Percentiles rank a stretch among this genome's conserved stretches.
Conservation (phyloP, 2,113 vertebrate species). For the Leucosticte australis region DNA sequence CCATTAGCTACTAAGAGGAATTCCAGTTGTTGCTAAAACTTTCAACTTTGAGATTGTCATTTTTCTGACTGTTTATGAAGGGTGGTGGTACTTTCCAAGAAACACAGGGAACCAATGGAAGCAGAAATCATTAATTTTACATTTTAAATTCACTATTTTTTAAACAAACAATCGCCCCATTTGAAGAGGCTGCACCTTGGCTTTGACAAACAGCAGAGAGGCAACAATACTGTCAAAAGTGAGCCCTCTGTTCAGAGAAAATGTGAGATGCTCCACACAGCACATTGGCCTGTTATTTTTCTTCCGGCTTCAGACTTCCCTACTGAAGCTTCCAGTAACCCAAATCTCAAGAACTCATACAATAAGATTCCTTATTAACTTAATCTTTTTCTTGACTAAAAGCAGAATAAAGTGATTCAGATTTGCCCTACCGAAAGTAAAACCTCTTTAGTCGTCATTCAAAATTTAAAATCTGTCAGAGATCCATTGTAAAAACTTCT, state of each 20-base stretch:
- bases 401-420: neutral
- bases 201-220: neutral
- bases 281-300: neutral
- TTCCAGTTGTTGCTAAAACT: neutral
- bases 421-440: neutral
- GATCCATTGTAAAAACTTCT: neutral
- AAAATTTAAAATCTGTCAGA: neutral
- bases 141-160: neutral
- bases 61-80: neutral
- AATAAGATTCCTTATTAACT: neutral
- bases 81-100: neutral
- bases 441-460: neutral
- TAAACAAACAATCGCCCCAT: neutral
- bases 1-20: neutral
- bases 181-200: neutral
- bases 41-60: neutral
- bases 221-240: neutral
- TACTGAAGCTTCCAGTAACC: neutral
- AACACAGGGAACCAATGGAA: neutral
- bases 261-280: fast-evolving
- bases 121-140: neutral
- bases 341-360: neutral
- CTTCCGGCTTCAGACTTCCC: neutral
- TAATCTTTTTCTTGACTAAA: neutral
- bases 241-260: neutral